These are phyloP conservation scores for Acyrthosiphon pisum DNA, from an alignment of 1,140 invertebrate genomes.

Conservation along the genomic window DNA sequence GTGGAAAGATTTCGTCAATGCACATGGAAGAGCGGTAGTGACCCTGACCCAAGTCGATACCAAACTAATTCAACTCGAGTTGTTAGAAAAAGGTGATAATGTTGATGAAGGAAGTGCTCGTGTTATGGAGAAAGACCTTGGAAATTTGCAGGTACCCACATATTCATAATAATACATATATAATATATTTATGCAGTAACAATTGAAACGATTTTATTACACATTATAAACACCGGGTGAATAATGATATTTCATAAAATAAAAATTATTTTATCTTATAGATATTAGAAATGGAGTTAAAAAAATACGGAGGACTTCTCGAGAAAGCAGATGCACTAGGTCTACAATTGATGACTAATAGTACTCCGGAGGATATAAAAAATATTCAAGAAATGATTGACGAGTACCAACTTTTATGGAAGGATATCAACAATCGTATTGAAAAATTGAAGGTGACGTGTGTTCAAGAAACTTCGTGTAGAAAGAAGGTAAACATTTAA, in stretches of 20 bases:
- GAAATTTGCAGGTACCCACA: conserved; percentile 45
- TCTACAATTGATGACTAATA: conserved; percentile 68
- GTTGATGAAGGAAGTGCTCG: conserved; percentile 58
- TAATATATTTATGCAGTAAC: not conserved
- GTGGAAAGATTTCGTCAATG: conserved; percentile 72
- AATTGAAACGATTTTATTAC: not conserved
- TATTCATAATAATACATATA: not conserved
- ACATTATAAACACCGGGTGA: not conserved
- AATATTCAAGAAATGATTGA: conserved; percentile 72
- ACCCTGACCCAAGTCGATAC: conserved; percentile 75
- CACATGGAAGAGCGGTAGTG: conserved; percentile 74
- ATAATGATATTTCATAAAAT: not conserved
- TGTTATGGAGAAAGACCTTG: conserved; percentile 56
- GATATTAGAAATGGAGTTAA: conserved; percentile 69
- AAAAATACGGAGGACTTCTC: conserved; percentile 66
- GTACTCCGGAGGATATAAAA: conserved; percentile 66
- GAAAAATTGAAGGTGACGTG: conserved; percentile 64
- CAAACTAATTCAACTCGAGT: conserved; percentile 72
- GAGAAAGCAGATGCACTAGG: conserved; percentile 69
- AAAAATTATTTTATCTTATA: conserved; percentile 59
- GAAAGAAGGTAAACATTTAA: conserved; percentile 57
- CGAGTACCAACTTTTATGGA: conserved; percentile 73
- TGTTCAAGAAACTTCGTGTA: conserved; percentile 54
- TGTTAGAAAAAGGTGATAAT: conserved; percentile 67
- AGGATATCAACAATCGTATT: conserved; percentile 69